Conservation (phyloP, 2,888 invertebrate species). For the Drosophila mayaguana region DNA sequence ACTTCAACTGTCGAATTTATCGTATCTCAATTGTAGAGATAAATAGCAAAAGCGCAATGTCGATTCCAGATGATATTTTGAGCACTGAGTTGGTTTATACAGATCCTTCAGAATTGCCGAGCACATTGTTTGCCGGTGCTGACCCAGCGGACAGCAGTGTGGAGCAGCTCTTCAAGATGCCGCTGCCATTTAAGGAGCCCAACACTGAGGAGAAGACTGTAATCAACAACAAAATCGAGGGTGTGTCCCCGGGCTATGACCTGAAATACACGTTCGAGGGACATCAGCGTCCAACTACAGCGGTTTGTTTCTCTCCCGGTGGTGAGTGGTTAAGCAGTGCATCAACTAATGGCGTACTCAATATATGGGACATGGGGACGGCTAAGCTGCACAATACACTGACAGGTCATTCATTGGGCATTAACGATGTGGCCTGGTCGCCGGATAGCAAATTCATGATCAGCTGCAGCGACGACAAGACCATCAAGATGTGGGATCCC, state of each 20-base stretch:
- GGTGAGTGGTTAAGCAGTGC: conserved; percentile 99
- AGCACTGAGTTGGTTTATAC: not conserved
- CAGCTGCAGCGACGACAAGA: conserved; percentile 98
- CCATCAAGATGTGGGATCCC: conserved; percentile 94
- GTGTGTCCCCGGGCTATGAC: conserved; percentile 92
- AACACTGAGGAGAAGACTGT: conserved; percentile 82
- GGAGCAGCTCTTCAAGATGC: conserved; percentile 45
- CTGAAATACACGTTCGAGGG: conserved; percentile 97
- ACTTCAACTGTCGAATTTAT: not conserved
- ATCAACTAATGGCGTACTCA: conserved; percentile 98
- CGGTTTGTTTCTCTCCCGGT: conserved; percentile 98
- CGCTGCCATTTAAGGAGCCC: conserved; percentile 18
- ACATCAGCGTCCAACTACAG: conserved; percentile 98
- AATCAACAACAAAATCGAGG: not conserved
- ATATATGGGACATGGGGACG: conserved; percentile 99
- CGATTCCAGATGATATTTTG: not conserved
- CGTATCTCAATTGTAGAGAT: not conserved
- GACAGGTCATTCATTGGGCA: conserved; percentile 97
- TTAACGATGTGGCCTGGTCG: conserved; percentile 99
- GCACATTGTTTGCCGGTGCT: not conserved
- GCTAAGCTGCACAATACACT: conserved; percentile 99
- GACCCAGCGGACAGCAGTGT: not conserved
- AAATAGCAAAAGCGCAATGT: conserved; percentile 3
- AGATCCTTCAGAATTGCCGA: conserved; percentile 5
- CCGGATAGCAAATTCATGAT: conserved; percentile 96